Evolutionary conservation across 2,797 vertebrate species (phyloP).

Genomic region (Schizothorax lantsangensis): DNA sequence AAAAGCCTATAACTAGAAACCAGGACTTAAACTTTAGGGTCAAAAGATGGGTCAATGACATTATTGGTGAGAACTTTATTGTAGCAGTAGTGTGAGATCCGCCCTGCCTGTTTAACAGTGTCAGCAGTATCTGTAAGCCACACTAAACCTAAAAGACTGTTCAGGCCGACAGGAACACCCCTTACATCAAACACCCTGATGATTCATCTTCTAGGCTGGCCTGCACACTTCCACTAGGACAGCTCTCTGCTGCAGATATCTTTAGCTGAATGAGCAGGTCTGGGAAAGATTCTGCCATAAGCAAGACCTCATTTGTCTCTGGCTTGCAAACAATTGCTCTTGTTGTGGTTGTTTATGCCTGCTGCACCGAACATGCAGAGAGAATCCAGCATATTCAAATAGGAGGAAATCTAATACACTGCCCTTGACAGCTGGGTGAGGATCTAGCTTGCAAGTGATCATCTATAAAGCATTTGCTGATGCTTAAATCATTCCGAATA

Average conservation of each 20-base stretch:
- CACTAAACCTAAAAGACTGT: neutral
- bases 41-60: neutral
- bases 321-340: neutral
- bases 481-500: neutral
- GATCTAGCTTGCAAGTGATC: neutral
- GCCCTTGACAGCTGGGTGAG: neutral
- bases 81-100: neutral
- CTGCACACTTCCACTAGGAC: neutral
- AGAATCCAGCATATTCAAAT: neutral
- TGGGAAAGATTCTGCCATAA: neutral
- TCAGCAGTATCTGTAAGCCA: neutral
- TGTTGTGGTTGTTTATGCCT: constrained; percentile 3
- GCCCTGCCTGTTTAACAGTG: neutral
- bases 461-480: constrained; percentile 19
- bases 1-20: neutral
- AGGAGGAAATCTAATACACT: constrained; percentile 21
- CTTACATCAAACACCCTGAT: neutral
- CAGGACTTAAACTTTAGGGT: neutral
- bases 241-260: neutral
- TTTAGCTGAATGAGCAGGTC: neutral
- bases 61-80: neutral
- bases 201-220: neutral
- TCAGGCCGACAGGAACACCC: constrained; percentile 8
- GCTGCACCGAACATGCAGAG: neutral
- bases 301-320: neutral